Evolutionary conservation across 1,140 invertebrate species (phyloP).

Genomic region (Teleopsis dalmanni): DNA sequence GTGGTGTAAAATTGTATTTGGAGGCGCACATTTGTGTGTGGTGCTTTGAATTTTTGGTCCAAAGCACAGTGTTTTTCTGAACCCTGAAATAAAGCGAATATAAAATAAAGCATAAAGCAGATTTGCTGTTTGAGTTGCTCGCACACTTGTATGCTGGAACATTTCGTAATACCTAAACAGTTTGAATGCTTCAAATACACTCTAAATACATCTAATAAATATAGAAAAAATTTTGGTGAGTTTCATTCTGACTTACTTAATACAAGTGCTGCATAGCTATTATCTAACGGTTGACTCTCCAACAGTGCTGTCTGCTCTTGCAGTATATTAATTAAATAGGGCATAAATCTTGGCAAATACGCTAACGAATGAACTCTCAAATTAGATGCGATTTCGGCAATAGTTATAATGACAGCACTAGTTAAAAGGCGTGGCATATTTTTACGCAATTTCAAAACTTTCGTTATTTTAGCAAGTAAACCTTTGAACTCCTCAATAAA

Average conservation of each 20-base stretch:
- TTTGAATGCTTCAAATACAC: too few relatives aligned
- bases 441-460: conserved; percentile 51
- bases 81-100: too few relatives aligned
- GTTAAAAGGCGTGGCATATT: conserved; percentile 60
- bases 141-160: too few relatives aligned
- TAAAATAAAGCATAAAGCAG: too few relatives aligned
- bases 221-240: too few relatives aligned
- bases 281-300: conserved; percentile 45
- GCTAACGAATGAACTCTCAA: conserved; percentile 66
- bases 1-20: too few relatives aligned
- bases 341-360: conserved; percentile 69
- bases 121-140: too few relatives aligned
- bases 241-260: conserved; percentile 52
- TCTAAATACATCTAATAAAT: too few relatives aligned
- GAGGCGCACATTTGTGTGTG: too few relatives aligned
- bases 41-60: too few relatives aligned
- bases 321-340: conserved; percentile 60
- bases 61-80: too few relatives aligned
- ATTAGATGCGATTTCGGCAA: conserved; percentile 68
- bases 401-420: conserved; percentile 67
- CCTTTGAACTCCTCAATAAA: conserved; percentile 58
- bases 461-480: conserved; percentile 55
- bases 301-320: conserved; percentile 47
- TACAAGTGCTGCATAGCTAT: conserved; percentile 55
- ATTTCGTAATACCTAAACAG: too few relatives aligned